Evolutionary conservation across 2,113 vertebrate species (phyloP).

Genomic region (Ranitomeya variabilis): DNA sequence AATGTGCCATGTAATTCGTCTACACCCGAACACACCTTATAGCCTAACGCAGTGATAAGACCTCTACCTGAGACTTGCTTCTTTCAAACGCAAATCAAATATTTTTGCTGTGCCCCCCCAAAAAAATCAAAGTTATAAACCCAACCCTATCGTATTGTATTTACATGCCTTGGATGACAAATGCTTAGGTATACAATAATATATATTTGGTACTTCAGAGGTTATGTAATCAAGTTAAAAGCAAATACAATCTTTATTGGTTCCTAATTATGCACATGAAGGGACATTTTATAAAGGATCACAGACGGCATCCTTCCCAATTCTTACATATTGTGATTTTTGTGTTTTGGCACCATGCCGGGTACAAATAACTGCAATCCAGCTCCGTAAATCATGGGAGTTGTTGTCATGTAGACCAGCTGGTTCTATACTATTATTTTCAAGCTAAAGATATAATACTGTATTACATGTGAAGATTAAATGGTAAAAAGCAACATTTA

Average conservation of each 20-base stretch:
- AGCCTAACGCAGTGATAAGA: constrained; percentile 21
- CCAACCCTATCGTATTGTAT: neutral
- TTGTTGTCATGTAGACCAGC: neutral
- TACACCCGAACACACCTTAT: neutral
- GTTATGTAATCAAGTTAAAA: neutral
- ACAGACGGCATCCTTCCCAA: neutral
- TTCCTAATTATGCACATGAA: neutral
- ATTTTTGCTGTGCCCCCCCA: neutral
- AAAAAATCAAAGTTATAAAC: neutral
- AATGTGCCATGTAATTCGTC: neutral
- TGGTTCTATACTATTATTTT: neutral
- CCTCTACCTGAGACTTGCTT: constrained; percentile 9
- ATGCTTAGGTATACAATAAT: neutral
- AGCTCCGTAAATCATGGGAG: neutral
- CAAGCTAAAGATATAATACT: neutral
- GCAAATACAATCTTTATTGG: neutral
- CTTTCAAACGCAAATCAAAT: neutral
- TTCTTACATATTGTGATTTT: neutral
- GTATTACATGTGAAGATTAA: neutral
- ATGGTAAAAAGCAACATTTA: neutral
- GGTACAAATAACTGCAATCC: neutral
- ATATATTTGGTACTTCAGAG: constrained; percentile 13
- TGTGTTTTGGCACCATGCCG: neutral
- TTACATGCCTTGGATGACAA: neutral
- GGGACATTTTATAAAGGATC: neutral